phyloP scores from a whole-genome alignment of 2,113 vertebrate species.

The Cyprinodon brontotheroides region DNA sequence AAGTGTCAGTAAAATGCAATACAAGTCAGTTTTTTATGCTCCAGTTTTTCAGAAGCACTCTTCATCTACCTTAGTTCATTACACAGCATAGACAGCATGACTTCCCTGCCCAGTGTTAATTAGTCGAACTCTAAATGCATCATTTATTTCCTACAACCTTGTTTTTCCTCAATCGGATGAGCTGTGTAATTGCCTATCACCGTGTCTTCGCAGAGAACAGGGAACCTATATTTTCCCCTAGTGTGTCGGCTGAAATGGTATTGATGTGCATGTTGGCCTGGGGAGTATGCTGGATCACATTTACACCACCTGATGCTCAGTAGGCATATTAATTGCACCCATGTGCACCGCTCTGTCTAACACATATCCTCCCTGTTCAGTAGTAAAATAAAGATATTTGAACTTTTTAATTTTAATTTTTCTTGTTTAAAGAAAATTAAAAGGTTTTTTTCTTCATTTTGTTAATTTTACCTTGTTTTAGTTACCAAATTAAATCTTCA shows the following conservation, averaged over 20 bases:
- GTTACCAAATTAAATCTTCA: conserved; percentile 2
- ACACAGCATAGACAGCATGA: conserved; percentile 28
- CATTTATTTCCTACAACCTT: conserved; percentile 58
- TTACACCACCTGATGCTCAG: conserved; percentile 51
- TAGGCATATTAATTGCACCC: conserved; percentile 50
- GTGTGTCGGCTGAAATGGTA: conserved; percentile 50
- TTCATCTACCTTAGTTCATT: conserved; percentile 32
- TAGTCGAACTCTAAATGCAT: conserved; percentile 54
- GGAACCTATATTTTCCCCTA: conserved; percentile 51
- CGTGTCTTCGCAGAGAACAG: conserved; percentile 36
- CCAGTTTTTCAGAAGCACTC: conserved; percentile 18
- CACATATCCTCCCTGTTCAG: conserved; percentile 3
- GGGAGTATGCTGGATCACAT: conserved; percentile 47
- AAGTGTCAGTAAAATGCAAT: conserved; percentile 29
- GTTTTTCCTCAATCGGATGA: conserved; percentile 59
- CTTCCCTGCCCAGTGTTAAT: conserved; percentile 39
- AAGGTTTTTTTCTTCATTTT: conserved; percentile 1
- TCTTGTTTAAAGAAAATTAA: not conserved
- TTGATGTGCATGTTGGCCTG: conserved; percentile 20
- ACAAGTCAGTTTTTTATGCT: conserved; percentile 26
- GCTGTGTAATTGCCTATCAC: conserved; percentile 74
- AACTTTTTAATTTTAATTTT: not conserved
- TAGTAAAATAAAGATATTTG: not conserved
- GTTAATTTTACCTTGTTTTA: not conserved
- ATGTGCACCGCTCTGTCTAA: conserved; percentile 14